Evolutionary conservation across 2,888 invertebrate species (phyloP).

Genomic region (Drosophila quinaria): DNA sequence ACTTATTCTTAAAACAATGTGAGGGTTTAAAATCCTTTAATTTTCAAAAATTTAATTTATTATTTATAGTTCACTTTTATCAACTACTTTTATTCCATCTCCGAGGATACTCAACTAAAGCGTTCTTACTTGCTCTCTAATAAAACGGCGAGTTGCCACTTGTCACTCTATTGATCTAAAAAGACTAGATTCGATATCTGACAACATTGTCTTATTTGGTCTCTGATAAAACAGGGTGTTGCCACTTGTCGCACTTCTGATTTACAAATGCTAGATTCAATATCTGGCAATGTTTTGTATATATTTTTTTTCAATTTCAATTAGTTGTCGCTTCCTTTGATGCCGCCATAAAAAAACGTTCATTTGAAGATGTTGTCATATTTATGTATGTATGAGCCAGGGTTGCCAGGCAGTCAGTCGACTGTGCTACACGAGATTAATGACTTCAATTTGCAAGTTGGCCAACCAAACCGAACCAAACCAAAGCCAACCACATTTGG

Average conservation of each 20-base stretch:
- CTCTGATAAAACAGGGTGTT: background rate
- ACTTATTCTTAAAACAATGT: too few relatives aligned
- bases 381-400: constrained; percentile 19
- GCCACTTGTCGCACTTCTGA: constrained; percentile 3
- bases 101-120: too few relatives aligned
- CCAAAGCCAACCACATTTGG: background rate
- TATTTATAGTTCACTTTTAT: too few relatives aligned
- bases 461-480: constrained; percentile 15
- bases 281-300: constrained; percentile 2
- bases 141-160: too few relatives aligned
- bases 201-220: background rate
- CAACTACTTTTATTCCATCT: too few relatives aligned
- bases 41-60: too few relatives aligned
- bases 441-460: constrained; percentile 55
- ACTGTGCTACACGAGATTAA: constrained; percentile 41
- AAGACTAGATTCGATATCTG: too few relatives aligned
- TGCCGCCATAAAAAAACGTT: constrained; percentile 6
- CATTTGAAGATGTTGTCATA: constrained; percentile 25
- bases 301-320: constrained; percentile 30
- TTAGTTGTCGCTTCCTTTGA: constrained; percentile 44
- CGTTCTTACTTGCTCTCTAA: background rate
- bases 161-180: too few relatives aligned
- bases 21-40: too few relatives aligned
- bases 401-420: constrained; percentile 13
- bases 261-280: constrained; percentile 7